Evolutionary conservation across 2,113 vertebrate genomes (phyloP).

Genomic region (Spea multiplicata): DNA sequence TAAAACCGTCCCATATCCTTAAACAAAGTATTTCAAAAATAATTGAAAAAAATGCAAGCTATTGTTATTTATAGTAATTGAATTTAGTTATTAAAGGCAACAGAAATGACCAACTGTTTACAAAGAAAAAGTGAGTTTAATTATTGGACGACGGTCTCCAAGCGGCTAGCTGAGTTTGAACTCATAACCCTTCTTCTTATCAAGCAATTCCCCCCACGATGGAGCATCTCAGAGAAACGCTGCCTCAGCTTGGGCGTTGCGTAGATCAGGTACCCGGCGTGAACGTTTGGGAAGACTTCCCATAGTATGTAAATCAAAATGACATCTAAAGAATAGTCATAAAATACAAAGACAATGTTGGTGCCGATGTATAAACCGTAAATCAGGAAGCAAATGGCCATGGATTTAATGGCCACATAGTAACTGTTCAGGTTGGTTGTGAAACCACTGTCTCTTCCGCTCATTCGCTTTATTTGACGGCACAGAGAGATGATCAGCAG

Average conservation of each 20-base stretch:
- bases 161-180: background rate
- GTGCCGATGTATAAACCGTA: background rate
- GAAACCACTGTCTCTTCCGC: background rate
- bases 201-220: background rate
- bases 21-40: too few species aligned
- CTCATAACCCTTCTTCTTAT: background rate
- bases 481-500: background rate
- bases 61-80: too few species aligned
- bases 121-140: too few species aligned
- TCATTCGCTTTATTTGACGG: background rate
- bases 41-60: too few species aligned
- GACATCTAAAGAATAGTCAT: background rate
- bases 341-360: background rate
- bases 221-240: background rate
- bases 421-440: background rate
- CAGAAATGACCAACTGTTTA: too few species aligned
- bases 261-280: slow-evolving; percentile 3
- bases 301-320: background rate
- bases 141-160: background rate
- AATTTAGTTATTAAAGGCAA: too few species aligned
- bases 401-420: background rate
- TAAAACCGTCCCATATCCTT: too few species aligned
- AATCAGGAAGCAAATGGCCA: background rate
- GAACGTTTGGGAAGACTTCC: background rate
- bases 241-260: background rate